A percentile compares a stretch with the other conserved stretches of the same genome.
phyloP scores from a whole-genome alignment of 2,113 vertebrate species.

The Mesoclemmys tuberculata region DNA sequence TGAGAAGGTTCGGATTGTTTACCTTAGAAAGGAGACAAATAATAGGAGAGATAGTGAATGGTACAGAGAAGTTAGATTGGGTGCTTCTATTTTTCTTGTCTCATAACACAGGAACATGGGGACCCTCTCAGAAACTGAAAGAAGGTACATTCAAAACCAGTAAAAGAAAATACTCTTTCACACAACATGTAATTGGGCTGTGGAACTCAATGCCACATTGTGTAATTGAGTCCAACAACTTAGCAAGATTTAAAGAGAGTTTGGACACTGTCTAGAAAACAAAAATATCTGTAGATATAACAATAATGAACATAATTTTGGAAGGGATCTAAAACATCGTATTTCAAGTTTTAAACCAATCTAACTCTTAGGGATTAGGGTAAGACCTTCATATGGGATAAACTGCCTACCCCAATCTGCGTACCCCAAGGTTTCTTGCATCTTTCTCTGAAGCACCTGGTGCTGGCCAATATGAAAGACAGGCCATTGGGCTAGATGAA shows the following conservation, averaged over 20 bases:
- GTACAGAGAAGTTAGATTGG: background rate
- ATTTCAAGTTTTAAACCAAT: too few species aligned
- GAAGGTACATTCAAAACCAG: background rate
- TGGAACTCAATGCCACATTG: background rate
- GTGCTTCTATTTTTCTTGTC: background rate
- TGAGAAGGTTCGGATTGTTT: background rate
- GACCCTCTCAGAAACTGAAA: background rate
- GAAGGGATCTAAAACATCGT: too few species aligned
- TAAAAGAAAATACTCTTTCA: background rate
- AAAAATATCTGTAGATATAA: too few species aligned
- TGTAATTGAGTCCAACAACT: background rate
- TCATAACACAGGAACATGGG: background rate
- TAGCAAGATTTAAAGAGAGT: background rate
- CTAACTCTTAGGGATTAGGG: background rate
- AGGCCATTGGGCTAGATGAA: background rate
- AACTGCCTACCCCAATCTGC: too few species aligned
- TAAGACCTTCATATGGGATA: background rate
- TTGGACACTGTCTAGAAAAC: too few species aligned
- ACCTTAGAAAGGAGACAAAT: background rate
- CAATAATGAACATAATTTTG: too few species aligned
- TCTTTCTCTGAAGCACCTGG: background rate
- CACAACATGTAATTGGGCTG: background rate
- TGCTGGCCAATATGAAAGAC: background rate
- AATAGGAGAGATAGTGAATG: background rate
- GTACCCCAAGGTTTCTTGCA: fast-evolving